phyloP scores from a whole-genome alignment of 2,113 vertebrate species.

The Canis aureus region DNA sequence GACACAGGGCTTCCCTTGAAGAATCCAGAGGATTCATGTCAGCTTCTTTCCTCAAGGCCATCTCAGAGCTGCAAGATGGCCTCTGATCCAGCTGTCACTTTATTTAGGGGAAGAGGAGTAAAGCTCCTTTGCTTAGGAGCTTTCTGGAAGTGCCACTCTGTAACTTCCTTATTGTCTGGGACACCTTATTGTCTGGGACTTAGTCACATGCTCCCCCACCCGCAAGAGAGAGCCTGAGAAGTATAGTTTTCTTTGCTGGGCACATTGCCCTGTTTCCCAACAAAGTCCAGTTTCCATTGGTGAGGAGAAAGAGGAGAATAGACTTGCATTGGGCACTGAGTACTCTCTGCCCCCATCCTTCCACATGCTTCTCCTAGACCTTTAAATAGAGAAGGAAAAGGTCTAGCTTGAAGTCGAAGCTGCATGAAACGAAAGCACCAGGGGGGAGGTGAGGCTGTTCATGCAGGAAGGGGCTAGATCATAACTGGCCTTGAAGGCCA shows the following conservation, averaged over 20 bases:
- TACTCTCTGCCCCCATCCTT: background rate
- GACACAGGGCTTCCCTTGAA: too few species aligned
- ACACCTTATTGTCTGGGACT: background rate
- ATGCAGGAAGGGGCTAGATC: background rate
- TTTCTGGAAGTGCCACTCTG: background rate
- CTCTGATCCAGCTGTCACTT: background rate
- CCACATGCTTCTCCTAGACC: background rate
- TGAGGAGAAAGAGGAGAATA: background rate
- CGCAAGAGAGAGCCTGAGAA: background rate
- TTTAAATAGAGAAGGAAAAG: background rate
- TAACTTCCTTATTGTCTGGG: background rate
- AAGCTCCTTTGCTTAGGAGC: background rate
- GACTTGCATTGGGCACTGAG: background rate
- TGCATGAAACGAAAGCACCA: background rate
- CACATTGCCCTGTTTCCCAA: background rate
- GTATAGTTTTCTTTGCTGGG: background rate
- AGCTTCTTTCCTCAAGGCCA: background rate
- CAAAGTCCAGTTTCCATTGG: background rate
- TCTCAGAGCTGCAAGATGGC: background rate
- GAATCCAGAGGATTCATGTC: background rate
- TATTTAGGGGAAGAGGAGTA: background rate
- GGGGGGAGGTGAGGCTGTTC: background rate
- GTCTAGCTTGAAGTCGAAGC: background rate
- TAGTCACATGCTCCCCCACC: background rate
- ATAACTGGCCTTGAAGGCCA: background rate